These are phyloP conservation scores for Geococcyx californianus DNA, from an alignment of 2,113 vertebrate species.

Conservation along the genomic window DNA sequence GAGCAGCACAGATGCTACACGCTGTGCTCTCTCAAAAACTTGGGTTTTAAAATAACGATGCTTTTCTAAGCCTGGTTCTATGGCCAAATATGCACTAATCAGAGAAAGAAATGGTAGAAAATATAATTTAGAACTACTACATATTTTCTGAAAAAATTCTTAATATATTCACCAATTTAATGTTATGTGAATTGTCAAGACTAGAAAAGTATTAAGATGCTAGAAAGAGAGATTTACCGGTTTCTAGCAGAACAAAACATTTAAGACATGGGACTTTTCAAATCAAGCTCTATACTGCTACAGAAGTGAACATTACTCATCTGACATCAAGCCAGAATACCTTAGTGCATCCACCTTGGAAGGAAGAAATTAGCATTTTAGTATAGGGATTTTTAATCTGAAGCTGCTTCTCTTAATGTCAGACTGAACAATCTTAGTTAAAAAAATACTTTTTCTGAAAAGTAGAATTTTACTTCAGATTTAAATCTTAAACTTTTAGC, in stretches of 20 bases:
- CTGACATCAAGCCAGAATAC: neutral
- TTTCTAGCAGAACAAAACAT: slow-evolving; percentile 8
- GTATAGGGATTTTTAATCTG: neutral
- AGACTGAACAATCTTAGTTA: neutral
- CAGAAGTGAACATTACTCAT: neutral
- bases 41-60: neutral
- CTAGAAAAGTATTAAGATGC: neutral
- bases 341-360: neutral
- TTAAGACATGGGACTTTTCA: neutral
- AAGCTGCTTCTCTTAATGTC: neutral
- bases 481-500: neutral
- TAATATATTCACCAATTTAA: neutral
- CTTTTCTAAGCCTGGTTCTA: neutral
- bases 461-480: neutral
- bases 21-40: neutral
- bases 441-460: neutral
- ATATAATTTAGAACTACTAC: neutral
- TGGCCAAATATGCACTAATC: neutral
- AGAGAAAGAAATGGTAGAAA: neutral
- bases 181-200: neutral
- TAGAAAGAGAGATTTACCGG: slow-evolving; percentile 8
- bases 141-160: neutral
- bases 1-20: neutral
- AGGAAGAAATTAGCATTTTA: neutral
- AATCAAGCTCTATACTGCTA: neutral